Base-by-base conservation (phyloP, 2,113 vertebrate species). In the Sphaerodactylus townsendi region DNA sequence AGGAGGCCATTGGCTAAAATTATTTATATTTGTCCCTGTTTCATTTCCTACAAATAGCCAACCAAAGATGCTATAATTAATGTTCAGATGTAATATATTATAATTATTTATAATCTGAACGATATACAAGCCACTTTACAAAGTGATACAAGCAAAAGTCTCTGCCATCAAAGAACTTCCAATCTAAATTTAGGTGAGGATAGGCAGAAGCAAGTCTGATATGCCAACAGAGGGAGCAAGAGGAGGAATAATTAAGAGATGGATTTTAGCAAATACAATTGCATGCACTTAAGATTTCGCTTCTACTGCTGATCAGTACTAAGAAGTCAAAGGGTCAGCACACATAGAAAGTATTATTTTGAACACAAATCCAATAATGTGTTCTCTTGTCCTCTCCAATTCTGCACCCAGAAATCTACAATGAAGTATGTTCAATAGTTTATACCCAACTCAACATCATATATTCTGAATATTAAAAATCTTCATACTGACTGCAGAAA, bases 91-190 rank as follows among this genome's bases (percentile, higher is more conserved):
- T 62, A 9, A 62, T 10, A 62, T 62, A 73, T 68, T 68, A 66
- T 79, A 33, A 65, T 25, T 15, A 33, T 46, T 48, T 28, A 64
- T 78, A 23, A 56, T 56, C 10, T 62, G 59, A 62, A 62, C 3
- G 21, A 28, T 19, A 69, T 68, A 79, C 28, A 48, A 17, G n/a
- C 28, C 37, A 59, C 53, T 59, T 59, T 59, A 59, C 56, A 59
- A 59, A 59, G 23, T 25, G 23, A 17, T 14, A 23, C 25, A 59
- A 59, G 23, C 21, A 62, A 62, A 28, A 62, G 7, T 28, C 23
- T 62, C 25, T 62, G 59, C 23, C 59, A 62, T 62, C 59, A 62
- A 62, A 90, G 37, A 4, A 86, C 66, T 37, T 79, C 71, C 87
- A 89, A 66, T 44, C 28, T 33, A 50, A 33, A 33, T 44, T 3